phyloP scores from a whole-genome alignment of 2,113 vertebrate species.

The Macaca nemestrina region DNA sequence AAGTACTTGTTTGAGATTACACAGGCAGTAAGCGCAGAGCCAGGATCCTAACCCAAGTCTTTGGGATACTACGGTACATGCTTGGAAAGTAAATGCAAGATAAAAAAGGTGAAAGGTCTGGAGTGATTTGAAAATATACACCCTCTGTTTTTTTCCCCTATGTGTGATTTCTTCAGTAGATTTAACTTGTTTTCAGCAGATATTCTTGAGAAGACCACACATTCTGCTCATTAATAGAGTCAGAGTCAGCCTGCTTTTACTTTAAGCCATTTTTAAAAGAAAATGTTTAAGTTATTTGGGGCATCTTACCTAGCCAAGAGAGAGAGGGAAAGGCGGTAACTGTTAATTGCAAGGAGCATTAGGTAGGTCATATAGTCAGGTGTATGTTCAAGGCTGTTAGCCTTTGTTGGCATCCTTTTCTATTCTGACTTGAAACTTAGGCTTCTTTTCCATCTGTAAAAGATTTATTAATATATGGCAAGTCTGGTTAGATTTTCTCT shows the following conservation, averaged over 20 bases:
- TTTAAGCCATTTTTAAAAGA: not conserved
- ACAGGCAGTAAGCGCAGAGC: not conserved
- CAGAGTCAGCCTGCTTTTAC: not conserved
- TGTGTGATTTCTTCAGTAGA: not conserved
- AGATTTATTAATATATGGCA: conserved; percentile 17
- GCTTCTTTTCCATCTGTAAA: conserved; percentile 38
- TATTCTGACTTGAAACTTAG: not conserved
- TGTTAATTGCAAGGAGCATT: not conserved
- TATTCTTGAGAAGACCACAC: not conserved
- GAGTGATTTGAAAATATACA: not conserved
- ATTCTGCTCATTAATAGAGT: not conserved
- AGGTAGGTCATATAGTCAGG: not conserved
- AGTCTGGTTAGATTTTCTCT: conserved; percentile 26
- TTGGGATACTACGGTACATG: not conserved
- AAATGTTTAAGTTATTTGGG: not conserved
- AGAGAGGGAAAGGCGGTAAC: not conserved
- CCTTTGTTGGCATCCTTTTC: not conserved
- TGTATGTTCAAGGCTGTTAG: not conserved
- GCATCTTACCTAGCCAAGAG: not conserved
- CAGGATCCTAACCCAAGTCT: not conserved
- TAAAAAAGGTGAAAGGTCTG: not conserved
- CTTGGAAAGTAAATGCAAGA: not conserved
- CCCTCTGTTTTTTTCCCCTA: not conserved
- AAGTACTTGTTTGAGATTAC: not conserved
- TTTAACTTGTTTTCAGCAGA: not conserved